Evolutionary conservation across 2,797 vertebrate genomes (phyloP).

Genomic region (Poeciliopsis paucimaculata): DNA sequence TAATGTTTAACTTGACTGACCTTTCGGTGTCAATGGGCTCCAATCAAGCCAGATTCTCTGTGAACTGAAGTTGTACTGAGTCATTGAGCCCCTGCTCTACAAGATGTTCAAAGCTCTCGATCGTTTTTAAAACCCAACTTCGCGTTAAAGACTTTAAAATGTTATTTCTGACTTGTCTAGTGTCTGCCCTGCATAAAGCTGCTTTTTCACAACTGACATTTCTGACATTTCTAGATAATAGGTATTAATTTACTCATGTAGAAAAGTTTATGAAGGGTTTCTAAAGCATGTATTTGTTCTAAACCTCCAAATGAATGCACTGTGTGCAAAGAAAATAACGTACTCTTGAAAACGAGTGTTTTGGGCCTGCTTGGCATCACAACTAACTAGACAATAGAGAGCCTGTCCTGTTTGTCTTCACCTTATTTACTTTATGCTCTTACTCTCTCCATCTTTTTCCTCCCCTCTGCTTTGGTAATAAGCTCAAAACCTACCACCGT

Average conservation of each 20-base stretch:
- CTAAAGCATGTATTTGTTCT: neutral
- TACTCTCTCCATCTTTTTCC: conserved; percentile 14
- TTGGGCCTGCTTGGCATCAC: conserved; percentile 46
- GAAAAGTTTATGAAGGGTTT: neutral
- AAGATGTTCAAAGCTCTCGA: neutral
- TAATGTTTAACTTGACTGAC: neutral
- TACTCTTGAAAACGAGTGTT: neutral
- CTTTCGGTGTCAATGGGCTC: neutral
- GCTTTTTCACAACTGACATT: neutral
- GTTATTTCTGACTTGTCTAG: neutral
- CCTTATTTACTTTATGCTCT: conserved; percentile 13
- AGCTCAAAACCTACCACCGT: conserved; percentile 38
- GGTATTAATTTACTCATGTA: neutral
- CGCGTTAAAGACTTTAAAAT: neutral
- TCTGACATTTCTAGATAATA: neutral
- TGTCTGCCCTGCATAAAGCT: neutral
- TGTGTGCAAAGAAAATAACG: neutral
- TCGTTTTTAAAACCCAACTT: neutral
- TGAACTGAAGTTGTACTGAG: neutral
- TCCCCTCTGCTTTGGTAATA: conserved; percentile 28
- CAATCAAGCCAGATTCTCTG: neutral
- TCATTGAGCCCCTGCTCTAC: neutral
- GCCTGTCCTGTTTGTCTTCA: conserved; percentile 29
- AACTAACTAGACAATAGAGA: conserved; percentile 46
- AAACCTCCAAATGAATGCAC: neutral